Percentiles rank a stretch among this genome's conserved stretches.
Evolutionary conservation across 2,797 vertebrate species (phyloP).

Genomic region (Carduelis carduelis): DNA sequence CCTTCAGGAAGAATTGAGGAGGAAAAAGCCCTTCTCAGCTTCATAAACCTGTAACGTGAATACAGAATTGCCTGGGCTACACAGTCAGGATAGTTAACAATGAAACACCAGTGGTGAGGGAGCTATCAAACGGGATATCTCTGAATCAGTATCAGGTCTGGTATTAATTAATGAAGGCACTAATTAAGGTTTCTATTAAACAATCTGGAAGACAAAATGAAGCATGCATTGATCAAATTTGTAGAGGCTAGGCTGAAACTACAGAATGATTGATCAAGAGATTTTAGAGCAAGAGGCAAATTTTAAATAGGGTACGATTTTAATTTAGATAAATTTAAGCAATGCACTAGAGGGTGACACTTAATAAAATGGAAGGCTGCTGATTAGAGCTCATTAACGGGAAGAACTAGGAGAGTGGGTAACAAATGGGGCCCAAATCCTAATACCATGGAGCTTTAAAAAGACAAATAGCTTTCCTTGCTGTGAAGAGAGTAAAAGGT

Average conservation of each 20-base stretch:
- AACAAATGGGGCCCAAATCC: constrained; percentile 16
- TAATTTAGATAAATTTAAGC: constrained; percentile 66
- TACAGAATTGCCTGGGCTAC: neutral
- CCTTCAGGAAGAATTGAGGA: neutral
- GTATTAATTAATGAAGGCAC: constrained; percentile 39
- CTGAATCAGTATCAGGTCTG: neutral
- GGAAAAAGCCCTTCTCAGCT: neutral
- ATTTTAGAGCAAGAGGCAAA: constrained; percentile 14
- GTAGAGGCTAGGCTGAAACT: neutral
- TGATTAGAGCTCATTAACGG: neutral
- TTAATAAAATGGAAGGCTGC: neutral
- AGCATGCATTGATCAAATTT: neutral
- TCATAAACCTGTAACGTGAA: neutral
- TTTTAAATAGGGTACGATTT: constrained; percentile 59
- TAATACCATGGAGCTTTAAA: neutral
- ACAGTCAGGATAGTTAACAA: neutral
- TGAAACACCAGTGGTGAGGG: neutral
- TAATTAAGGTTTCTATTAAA: constrained; percentile 57
- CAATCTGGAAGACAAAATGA: constrained; percentile 7
- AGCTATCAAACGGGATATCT: constrained; percentile 17
- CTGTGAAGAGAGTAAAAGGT: neutral
- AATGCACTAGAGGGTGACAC: neutral
- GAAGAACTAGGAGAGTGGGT: neutral
- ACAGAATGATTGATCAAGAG: constrained; percentile 30
- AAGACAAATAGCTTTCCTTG: neutral